A percentile compares a stretch with the other conserved stretches of the same genome.
Conservation (phyloP, 2,888 invertebrate genomes). For the Caenorhabditis doughertyi region DNA sequence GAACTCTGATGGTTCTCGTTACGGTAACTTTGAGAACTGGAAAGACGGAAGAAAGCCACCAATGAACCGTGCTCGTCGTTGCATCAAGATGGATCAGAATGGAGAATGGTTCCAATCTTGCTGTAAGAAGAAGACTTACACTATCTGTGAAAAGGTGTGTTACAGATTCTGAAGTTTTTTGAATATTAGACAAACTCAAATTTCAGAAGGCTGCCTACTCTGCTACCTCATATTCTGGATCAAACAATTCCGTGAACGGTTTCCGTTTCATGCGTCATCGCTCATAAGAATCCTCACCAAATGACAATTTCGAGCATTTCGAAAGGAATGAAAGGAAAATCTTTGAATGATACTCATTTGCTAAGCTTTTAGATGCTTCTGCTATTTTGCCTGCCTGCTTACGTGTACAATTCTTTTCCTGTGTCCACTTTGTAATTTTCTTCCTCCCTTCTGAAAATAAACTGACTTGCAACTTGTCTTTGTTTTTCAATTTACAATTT, state of each 20-base stretch:
- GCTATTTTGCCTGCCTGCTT: constrained; percentile 62
- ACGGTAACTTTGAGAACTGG: constrained; percentile 78
- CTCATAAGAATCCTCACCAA: constrained; percentile 14
- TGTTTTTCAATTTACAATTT: constrained; percentile 3
- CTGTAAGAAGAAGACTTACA: constrained; percentile 80
- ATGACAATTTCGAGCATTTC: constrained; percentile 59
- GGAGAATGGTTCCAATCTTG: constrained; percentile 82
- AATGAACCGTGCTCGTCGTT: constrained; percentile 79
- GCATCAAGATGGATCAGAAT: constrained; percentile 78
- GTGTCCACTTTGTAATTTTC: constrained; percentile 17
- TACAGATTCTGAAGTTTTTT: neutral
- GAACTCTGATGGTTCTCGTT: constrained; percentile 76
- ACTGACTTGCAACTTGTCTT: constrained; percentile 29
- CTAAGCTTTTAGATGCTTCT: constrained; percentile 63
- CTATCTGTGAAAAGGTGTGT: constrained; percentile 76
- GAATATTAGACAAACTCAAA: neutral
- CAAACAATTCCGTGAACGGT: constrained; percentile 54
- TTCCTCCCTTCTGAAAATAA: constrained; percentile 15
- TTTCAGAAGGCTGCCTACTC: constrained; percentile 60
- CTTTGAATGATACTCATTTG: constrained; percentile 60
- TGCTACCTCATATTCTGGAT: constrained; percentile 29
- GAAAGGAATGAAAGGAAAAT: constrained; percentile 41
- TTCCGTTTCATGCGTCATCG: constrained; percentile 63
- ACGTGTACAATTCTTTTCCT: constrained; percentile 51
- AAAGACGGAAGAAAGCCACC: constrained; percentile 75